These are phyloP conservation scores for Drosophila conformis DNA, from an alignment of 2,888 invertebrate species.

Conservation along the genomic window DNA sequence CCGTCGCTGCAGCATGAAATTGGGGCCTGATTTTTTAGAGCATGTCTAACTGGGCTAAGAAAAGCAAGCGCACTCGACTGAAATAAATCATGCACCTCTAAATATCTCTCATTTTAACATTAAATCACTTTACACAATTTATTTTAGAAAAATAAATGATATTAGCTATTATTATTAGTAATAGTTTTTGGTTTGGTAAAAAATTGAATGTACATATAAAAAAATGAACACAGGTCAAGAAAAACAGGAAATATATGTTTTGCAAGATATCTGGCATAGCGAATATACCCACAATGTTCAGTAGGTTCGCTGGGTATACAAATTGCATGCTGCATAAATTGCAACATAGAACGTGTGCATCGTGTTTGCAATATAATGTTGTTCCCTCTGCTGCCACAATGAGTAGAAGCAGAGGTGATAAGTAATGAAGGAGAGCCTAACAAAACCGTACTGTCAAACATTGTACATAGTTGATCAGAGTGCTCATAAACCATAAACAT, in stretches of 20 bases:
- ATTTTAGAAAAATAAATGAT: not conserved
- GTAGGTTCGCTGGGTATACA: constrained; percentile 23
- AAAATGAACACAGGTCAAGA: not conserved
- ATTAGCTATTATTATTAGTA: not conserved
- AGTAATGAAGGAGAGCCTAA: constrained; percentile 20
- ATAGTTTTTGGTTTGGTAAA: not conserved
- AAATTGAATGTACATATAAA: not conserved
- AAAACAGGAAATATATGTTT: not conserved
- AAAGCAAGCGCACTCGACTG: not conserved
- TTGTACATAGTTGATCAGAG: constrained; percentile 12
- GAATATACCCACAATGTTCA: constrained; percentile 13
- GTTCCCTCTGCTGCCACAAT: constrained; percentile 20
- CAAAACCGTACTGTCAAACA: constrained; percentile 33
- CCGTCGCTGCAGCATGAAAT: constrained; percentile 32
- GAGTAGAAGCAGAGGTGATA: constrained; percentile 29
- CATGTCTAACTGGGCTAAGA: constrained; percentile 24
- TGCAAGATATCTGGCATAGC: not conserved
- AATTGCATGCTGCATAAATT: constrained; percentile 65
- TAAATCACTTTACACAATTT: no score
- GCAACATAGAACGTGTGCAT: constrained; percentile 34
- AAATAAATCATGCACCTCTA: constrained; percentile 7
- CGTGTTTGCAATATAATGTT: constrained; percentile 23
- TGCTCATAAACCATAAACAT: constrained; percentile 54
- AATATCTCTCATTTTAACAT: not conserved
- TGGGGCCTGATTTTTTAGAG: constrained; percentile 50